Conservation (phyloP, 2,797 vertebrate genomes). For the Etheostoma perlongum region DNA sequence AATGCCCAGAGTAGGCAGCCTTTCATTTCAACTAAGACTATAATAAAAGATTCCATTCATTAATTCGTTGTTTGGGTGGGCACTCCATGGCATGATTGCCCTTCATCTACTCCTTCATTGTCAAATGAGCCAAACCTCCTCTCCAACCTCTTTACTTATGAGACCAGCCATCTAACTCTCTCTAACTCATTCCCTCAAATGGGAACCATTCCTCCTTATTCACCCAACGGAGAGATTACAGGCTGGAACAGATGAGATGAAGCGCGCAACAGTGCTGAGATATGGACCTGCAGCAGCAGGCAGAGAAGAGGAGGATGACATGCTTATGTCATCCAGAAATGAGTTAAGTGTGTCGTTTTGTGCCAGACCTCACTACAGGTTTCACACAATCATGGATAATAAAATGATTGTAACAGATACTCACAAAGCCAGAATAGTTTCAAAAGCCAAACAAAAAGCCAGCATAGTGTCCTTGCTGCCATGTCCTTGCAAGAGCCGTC, state of each 20-base stretch:
- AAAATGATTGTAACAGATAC: constrained; percentile 1
- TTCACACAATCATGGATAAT: constrained; percentile 1
- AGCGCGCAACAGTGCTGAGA: constrained; percentile 31
- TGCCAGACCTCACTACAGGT: not conserved
- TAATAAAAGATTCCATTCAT: not conserved
- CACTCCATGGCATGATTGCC: constrained; percentile 9
- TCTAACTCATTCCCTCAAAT: constrained; percentile 59
- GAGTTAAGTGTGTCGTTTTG: not conserved
- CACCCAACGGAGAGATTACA: constrained; percentile 60
- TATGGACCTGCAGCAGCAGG: constrained; percentile 36
- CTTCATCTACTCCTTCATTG: constrained; percentile 45
- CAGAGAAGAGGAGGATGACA: constrained; percentile 34
- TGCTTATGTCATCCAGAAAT: constrained; percentile 6
- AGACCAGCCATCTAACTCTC: constrained; percentile 52
- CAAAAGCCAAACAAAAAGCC: constrained; percentile 42
- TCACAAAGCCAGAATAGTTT: constrained; percentile 35
- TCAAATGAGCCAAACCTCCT: constrained; percentile 42
- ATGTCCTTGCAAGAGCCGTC: constrained; percentile 71
- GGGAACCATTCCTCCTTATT: constrained; percentile 58
- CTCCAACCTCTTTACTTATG: constrained; percentile 36
- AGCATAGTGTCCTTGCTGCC: constrained; percentile 63
- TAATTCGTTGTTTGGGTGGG: not conserved
- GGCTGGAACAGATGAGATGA: constrained; percentile 60
- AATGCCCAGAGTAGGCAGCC: not conserved
- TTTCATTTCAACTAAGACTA: constrained; percentile 5